phyloP scores from a whole-genome alignment of 2,797 vertebrate species.

The Kryptopterus vitreolus region DNA sequence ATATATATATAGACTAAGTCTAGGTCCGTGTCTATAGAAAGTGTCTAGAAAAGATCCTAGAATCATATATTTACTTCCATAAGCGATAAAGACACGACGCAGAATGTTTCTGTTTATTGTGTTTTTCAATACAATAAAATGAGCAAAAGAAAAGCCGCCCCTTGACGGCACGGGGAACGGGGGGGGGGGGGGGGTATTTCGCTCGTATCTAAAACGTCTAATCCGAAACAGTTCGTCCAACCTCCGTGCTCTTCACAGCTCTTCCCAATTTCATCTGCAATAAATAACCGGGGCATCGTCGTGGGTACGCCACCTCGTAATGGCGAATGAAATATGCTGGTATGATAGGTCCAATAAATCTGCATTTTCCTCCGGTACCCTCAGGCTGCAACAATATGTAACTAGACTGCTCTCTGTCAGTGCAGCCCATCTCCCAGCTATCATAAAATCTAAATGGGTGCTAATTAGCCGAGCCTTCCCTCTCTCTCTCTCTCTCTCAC shows the following conservation, averaged over 20 bases:
- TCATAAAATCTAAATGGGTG: constrained; percentile 99
- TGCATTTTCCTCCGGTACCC: constrained; percentile 99
- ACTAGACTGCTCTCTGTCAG: constrained; percentile 99
- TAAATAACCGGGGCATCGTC: constrained; percentile 99
- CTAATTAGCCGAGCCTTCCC: constrained; percentile 99
- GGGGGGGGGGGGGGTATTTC: no score
- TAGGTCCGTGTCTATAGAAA: no score
- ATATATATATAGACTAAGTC: no score
- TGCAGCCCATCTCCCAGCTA: constrained; percentile 99
- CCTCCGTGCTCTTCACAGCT: constrained; percentile 95
- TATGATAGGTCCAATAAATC: constrained; percentile 99
- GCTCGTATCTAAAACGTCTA: constrained; percentile 94
- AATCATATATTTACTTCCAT: no score
- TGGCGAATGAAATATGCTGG: constrained; percentile 99
- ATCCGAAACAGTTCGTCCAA: constrained; percentile 97
- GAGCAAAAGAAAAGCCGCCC: background rate
- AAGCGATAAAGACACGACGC: no score
- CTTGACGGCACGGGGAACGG: constrained; percentile 71
- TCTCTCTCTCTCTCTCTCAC: constrained; percentile 98
- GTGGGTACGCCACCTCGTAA: constrained; percentile 99
- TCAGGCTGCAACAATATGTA: constrained; percentile 99
- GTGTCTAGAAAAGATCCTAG: no score
- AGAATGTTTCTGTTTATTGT: no score
- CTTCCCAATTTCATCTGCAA: constrained; percentile 99
- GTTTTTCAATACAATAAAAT: no score